phyloP scores from a whole-genome alignment of 2,797 vertebrate genomes.

The Smutsia gigantea region DNA sequence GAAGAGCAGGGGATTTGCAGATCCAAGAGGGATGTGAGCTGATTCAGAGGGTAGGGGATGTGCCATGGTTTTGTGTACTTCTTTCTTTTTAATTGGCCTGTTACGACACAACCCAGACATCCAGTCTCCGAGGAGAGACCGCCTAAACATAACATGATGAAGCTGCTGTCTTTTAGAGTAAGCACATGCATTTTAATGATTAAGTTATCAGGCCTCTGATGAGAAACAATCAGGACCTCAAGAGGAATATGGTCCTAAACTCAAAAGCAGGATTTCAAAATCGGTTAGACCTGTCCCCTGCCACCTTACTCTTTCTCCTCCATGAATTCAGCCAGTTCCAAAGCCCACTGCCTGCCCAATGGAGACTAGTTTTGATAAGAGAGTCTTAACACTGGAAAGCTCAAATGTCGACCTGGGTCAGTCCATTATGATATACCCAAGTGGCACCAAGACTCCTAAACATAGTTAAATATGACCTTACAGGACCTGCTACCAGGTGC shows the following conservation, averaged over 20 bases:
- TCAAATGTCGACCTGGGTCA: neutral
- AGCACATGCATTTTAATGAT: conserved; percentile 64
- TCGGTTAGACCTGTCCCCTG: neutral
- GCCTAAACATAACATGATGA: conserved; percentile 66
- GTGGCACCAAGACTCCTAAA: neutral
- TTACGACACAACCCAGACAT: conserved; percentile 80
- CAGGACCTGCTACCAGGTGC: neutral
- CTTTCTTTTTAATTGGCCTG: conserved; percentile 67
- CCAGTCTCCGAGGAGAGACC: conserved; percentile 81
- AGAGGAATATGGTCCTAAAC: neutral
- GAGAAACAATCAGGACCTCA: conserved; percentile 57
- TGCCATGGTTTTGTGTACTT: neutral
- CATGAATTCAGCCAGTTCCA: neutral
- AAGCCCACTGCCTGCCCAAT: neutral
- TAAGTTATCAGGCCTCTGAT: conserved; percentile 64
- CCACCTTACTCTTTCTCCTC: neutral
- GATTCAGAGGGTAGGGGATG: conserved; percentile 8
- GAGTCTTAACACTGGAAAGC: neutral
- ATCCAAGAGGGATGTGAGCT: conserved; percentile 74
- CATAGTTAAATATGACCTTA: neutral
- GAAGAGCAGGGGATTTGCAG: conserved; percentile 62
- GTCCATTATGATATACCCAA: neutral
- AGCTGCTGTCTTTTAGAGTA: conserved; percentile 46
- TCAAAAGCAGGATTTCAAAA: neutral
- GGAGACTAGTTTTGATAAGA: neutral